These are phyloP conservation scores for Andrena minutula DNA, from an alignment of 2,888 invertebrate genomes.

Conservation along the genomic window DNA sequence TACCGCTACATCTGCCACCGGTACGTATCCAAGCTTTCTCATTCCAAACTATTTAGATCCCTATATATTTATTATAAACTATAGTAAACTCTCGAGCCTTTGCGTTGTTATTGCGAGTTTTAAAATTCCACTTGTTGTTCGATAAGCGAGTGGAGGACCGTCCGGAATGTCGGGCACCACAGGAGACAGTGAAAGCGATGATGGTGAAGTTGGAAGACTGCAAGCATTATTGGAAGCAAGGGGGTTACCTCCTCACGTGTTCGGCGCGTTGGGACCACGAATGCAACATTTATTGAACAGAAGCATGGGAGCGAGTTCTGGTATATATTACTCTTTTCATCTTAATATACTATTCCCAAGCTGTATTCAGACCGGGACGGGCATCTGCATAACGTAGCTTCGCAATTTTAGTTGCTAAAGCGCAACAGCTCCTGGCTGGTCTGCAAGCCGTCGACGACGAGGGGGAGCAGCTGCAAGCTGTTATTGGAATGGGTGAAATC, in stretches of 20 bases:
- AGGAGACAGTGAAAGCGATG: slow-evolving; percentile 92
- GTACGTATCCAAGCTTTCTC: slow-evolving; percentile 57
- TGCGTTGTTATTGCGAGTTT: background rate
- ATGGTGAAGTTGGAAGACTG: slow-evolving; percentile 97
- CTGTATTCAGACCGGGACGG: background rate
- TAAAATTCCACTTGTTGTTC: slow-evolving; percentile 8
- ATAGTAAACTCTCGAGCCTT: too few species aligned
- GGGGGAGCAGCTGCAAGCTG: slow-evolving; percentile 97
- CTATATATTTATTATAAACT: too few species aligned
- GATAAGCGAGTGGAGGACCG: slow-evolving; percentile 82
- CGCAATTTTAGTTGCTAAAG: slow-evolving; percentile 90
- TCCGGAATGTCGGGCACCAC: slow-evolving; percentile 85
- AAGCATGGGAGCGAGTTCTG: slow-evolving; percentile 95
- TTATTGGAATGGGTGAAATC: slow-evolving; percentile 99
- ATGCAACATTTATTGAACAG: slow-evolving; percentile 98
- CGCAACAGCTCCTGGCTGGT: slow-evolving; percentile 96
- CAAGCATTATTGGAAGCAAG: slow-evolving; percentile 97
- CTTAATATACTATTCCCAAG: background rate
- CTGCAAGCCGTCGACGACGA: slow-evolving; percentile 97
- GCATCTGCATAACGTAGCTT: background rate
- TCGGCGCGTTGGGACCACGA: slow-evolving; percentile 97
- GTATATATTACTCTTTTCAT: slow-evolving; percentile 83
- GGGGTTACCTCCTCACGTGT: slow-evolving; percentile 98
- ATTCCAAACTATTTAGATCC: too few species aligned
- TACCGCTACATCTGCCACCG: slow-evolving; percentile 79